Evolutionary conservation across 1,140 invertebrate genomes (phyloP).

Genomic region (Dolichoris vasculosae): DNA sequence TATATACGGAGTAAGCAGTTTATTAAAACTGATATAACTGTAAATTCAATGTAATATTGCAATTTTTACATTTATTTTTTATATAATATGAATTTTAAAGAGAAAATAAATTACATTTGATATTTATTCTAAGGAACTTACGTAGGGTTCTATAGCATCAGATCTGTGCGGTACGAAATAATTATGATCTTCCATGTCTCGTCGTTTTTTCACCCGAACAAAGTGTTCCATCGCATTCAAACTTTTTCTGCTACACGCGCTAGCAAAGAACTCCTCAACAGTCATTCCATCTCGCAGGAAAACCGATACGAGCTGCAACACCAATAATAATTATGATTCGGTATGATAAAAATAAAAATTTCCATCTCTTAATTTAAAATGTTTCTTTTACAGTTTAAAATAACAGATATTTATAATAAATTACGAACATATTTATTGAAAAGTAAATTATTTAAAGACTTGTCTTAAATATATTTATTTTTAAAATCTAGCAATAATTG

Average conservation of each 20-base stretch:
- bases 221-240: slow-evolving; percentile 96
- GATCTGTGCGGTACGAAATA: slow-evolving; percentile 95
- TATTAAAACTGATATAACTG: too few species aligned
- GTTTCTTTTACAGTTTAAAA: too few species aligned
- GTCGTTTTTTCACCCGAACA: slow-evolving; percentile 93
- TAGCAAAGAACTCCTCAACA: slow-evolving; percentile 95
- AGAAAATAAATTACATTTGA: not conserved
- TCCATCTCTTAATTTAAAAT: too few species aligned
- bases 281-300: slow-evolving; percentile 92
- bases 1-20: too few species aligned
- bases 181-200: slow-evolving; percentile 96
- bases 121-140: slow-evolving; percentile 76
- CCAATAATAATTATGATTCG: not conserved
- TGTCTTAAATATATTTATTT: too few species aligned
- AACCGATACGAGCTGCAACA: slow-evolving; percentile 83
- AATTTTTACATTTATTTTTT: not conserved
- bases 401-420: not conserved
- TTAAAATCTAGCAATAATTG: too few species aligned
- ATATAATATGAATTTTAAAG: not conserved
- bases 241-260: slow-evolving; percentile 91
- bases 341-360: not conserved
- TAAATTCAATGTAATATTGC: too few species aligned
- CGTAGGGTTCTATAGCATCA: slow-evolving; percentile 95
- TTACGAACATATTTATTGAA: not conserved
- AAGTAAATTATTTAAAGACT: not conserved